Evolutionary conservation across 2,888 invertebrate species (phyloP).

Genomic region (Punctoribates punctum): DNA sequence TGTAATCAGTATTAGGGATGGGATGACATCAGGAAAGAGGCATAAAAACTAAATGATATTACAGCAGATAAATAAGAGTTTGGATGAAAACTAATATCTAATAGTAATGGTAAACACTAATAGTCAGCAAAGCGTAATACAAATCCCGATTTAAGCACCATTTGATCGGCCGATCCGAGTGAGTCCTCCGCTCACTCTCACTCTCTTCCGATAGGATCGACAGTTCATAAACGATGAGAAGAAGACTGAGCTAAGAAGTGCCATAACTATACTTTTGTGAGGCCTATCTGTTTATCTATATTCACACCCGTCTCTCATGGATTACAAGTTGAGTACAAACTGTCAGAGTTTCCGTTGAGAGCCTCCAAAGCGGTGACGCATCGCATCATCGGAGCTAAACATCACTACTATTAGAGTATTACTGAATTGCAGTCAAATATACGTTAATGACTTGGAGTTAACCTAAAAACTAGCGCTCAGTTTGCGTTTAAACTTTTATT

Average conservation of each 20-base stretch:
- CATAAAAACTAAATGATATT: conserved; percentile 28
- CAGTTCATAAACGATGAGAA: background rate
- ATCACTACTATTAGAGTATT: conserved; percentile 15
- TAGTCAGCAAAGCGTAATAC: conserved; percentile 9
- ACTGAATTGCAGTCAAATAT: conserved; percentile 10
- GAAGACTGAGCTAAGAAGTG: background rate
- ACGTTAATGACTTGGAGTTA: conserved; percentile 18
- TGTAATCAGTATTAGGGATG: conserved; percentile 3
- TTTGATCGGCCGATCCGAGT: background rate
- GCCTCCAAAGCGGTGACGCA: conserved; percentile 3
- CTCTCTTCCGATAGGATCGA: background rate
- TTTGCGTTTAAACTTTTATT: background rate
- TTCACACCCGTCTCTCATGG: conserved; percentile 16
- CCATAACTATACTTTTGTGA: background rate
- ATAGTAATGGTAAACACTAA: background rate
- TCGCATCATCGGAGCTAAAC: conserved; percentile 5
- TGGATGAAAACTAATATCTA: background rate
- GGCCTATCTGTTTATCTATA: conserved; percentile 29
- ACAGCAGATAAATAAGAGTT: conserved; percentile 20
- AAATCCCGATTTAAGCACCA: conserved; percentile 24
- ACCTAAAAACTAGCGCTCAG: background rate
- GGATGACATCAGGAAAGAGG: conserved; percentile 34
- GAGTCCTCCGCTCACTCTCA: background rate
- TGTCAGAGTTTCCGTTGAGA: conserved; percentile 21
- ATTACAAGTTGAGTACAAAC: conserved; percentile 19